A percentile compares a stretch with the other conserved stretches of the same genome.
Evolutionary conservation across 2,113 vertebrate species (phyloP).

Genomic region (Xyliphius kryptos): DNA sequence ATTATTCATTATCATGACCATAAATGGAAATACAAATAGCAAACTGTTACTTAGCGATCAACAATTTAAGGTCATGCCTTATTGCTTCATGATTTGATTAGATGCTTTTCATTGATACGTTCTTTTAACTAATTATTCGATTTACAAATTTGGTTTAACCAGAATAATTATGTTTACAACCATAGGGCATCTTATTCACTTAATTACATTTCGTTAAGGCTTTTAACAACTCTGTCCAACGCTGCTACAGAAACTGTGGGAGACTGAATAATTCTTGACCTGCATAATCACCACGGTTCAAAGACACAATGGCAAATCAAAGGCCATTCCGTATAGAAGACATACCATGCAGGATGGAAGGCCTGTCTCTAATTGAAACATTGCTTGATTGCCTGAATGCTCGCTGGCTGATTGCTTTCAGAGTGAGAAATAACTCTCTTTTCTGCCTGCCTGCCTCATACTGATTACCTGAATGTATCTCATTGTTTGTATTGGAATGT

Average conservation of each 20-base stretch:
- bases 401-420: conserved; percentile 58
- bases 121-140: too few species aligned
- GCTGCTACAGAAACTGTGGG: not conserved
- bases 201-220: too few species aligned
- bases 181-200: too few species aligned
- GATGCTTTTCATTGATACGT: too few species aligned
- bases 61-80: too few species aligned
- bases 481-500: conserved; percentile 57
- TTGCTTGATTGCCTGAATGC: conserved; percentile 55
- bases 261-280: not conserved
- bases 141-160: too few species aligned
- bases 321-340: not conserved
- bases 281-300: conserved; percentile 1
- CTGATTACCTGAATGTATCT: conserved; percentile 55
- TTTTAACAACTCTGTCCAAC: not conserved
- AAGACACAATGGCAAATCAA: conserved; percentile 1
- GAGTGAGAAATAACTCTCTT: conserved; percentile 57
- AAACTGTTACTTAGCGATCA: too few species aligned
- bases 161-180: too few species aligned
- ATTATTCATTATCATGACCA: too few species aligned
- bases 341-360: too few species aligned
- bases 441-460: conserved; percentile 52
- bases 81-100: too few species aligned
- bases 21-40: too few species aligned
- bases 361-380: conserved; percentile 38